Base-by-base conservation (phyloP, 2,888 invertebrate species). In the Lasioglossum pauxillum region DNA sequence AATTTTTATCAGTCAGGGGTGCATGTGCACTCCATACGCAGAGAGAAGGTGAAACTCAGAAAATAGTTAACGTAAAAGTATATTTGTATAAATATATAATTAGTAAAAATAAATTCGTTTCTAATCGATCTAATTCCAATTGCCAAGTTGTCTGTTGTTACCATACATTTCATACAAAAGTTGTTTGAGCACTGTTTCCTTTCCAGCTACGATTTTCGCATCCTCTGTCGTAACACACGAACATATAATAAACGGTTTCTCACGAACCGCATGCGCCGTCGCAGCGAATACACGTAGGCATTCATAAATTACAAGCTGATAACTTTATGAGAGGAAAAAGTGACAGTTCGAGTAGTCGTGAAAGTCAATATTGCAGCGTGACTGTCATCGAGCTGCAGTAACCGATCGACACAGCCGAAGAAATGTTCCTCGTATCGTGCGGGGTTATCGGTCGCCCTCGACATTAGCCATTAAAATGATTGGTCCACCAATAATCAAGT, bases 381-480 rank as follows among this genome's bases (percentile, higher is more conserved):
- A 46, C 83, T 79, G 74, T 75, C 74, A 72, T 67, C 57, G 19
- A 57, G 81, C 53, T 57, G 38, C 75, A 78, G 69, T 76, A 71
- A 73, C 27, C 78, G 69, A 85, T 86, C 85, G 81, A 60, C n/a
- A 57, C 27, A 75, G 85, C 49, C 73, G 85, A 84, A 87, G 87
- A 90, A 85, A 80, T 85, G 81, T 75, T 83, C 82, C 86, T 90
- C 90, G 90, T 90, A 91, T 91, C 90, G 82, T 78, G 79, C 72
- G 89, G 83, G 92, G 92, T 92, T 92, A 92, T 92, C 91, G 90
- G 90, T 88, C 91, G 92, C 89, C 84, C 92, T 87, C 92, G 92
- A 90, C 92, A 91, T 92, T 91, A 90, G 88, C 90, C 88, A 88
- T 91, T 90, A 90, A 90, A 91, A 91, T 88, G 91, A 91, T 91